phyloP scores from a whole-genome alignment of 2,888 invertebrate genomes.

The Diarsia brunnea region DNA sequence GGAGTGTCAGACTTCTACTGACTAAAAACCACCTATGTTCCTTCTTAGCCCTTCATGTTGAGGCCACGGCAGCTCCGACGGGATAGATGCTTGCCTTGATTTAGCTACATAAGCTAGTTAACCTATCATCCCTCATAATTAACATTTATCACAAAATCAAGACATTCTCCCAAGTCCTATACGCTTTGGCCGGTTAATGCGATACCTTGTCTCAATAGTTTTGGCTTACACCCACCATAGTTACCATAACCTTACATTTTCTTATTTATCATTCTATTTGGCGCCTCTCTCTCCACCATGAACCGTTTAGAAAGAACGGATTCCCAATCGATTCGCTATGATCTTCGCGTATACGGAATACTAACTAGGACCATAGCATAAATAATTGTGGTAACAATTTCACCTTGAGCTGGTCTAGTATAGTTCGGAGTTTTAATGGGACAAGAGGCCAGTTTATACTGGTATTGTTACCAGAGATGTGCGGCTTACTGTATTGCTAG shows the following conservation, averaged over 20 bases:
- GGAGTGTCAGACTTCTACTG: too few species aligned
- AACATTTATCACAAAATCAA: background rate
- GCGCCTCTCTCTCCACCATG: slow-evolving; percentile 28
- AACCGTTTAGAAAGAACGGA: slow-evolving; percentile 60
- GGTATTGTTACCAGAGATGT: background rate
- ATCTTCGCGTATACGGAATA: slow-evolving; percentile 52
- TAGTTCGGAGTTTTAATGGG: background rate
- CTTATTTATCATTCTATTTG: slow-evolving; percentile 21
- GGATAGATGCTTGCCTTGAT: too few species aligned
- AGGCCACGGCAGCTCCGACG: too few species aligned
- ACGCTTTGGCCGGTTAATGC: too few species aligned
- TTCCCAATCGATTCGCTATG: slow-evolving; percentile 42
- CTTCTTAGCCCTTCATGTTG: too few species aligned
- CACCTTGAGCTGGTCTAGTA: background rate
- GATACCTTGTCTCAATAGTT: background rate
- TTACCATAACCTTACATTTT: slow-evolving; percentile 21
- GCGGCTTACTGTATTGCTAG: background rate
- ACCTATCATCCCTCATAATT: background rate
- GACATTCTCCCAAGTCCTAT: background rate
- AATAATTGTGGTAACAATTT: background rate
- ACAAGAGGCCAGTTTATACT: background rate
- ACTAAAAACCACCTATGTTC: too few species aligned
- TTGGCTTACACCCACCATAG: background rate
- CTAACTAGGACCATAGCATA: slow-evolving; percentile 30
- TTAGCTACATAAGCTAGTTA: too few species aligned